phyloP scores from a whole-genome alignment of 1,140 invertebrate genomes.

The Pseudoatta argentina region DNA sequence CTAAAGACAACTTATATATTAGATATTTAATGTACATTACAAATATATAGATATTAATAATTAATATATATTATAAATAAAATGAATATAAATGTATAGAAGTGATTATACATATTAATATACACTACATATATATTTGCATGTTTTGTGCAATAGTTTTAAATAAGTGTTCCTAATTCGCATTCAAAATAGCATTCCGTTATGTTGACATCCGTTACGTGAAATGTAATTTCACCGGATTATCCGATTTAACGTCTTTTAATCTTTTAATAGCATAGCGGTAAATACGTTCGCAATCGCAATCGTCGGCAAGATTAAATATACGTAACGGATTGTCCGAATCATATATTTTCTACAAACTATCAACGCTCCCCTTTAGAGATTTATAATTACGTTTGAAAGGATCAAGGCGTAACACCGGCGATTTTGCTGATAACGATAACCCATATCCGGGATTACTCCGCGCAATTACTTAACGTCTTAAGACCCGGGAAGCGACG shows the following conservation, averaged over 20 bases:
- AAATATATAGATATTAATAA: neutral
- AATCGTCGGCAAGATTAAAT: neutral
- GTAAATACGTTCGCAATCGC: slow-evolving; percentile 2
- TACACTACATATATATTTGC: neutral
- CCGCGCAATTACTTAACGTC: slow-evolving; percentile 81
- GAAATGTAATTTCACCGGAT: slow-evolving; percentile 7
- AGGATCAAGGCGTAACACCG: slow-evolving; percentile 35
- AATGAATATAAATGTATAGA: neutral
- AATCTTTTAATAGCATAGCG: slow-evolving; percentile 8
- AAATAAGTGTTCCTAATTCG: neutral
- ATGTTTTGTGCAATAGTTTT: neutral
- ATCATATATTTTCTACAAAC: slow-evolving; percentile 7
- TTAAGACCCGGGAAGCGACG: slow-evolving; percentile 67
- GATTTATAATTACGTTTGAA: slow-evolving; percentile 43
- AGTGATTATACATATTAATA: neutral
- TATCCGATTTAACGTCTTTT: slow-evolving; percentile 12
- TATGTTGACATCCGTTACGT: neutral
- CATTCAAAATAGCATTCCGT: slow-evolving; percentile 1
- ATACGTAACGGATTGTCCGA: neutral
- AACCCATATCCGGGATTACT: slow-evolving; percentile 81
- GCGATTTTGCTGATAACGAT: slow-evolving; percentile 73
- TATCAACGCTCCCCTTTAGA: neutral
- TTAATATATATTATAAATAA: neutral
- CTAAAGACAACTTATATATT: neutral
- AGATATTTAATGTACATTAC: neutral